Evolutionary conservation across 1,140 invertebrate species (phyloP).

Genomic region (Hylyphantes graminicola): DNA sequence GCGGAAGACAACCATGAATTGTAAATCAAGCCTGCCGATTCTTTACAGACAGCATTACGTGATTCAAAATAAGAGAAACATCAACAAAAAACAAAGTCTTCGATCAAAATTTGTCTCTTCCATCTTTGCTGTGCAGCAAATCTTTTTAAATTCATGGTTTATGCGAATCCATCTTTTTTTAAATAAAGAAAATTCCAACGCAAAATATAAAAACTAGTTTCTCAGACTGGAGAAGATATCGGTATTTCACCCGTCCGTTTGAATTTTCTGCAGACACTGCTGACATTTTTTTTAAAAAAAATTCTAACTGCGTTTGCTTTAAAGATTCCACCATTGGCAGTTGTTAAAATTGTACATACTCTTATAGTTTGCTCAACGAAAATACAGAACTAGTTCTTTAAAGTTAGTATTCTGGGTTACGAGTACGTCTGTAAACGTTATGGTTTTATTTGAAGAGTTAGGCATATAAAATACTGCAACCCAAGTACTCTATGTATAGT

Average conservation of each 20-base stretch:
- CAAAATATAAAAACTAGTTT: not conserved
- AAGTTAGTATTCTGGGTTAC: constrained; percentile 9
- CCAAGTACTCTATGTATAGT: too few species aligned
- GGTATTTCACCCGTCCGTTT: constrained; percentile 10
- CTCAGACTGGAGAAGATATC: constrained; percentile 19
- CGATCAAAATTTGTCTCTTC: constrained; percentile 25
- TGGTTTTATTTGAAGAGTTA: not conserved
- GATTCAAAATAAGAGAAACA: constrained; percentile 21
- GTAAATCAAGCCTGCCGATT: not conserved
- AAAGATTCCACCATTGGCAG: constrained; percentile 31
- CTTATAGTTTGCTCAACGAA: constrained; percentile 8
- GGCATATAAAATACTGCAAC: too few species aligned
- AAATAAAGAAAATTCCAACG: not conserved
- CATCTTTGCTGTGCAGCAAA: constrained; percentile 24
- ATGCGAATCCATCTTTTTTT: constrained; percentile 26
- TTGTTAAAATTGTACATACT: constrained; percentile 27
- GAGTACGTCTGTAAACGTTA: constrained; percentile 15
- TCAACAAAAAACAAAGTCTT: not conserved
- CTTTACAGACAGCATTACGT: not conserved
- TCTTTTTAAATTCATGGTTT: constrained; percentile 26
- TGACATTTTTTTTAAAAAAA: constrained; percentile 1
- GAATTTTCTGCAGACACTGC: constrained; percentile 1
- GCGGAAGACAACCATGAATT: not conserved
- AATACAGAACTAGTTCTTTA: not conserved
- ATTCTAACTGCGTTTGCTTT: constrained; percentile 5